These are phyloP conservation scores for Steromphala cineraria DNA, from an alignment of 2,888 invertebrate species.

Conservation along the genomic window DNA sequence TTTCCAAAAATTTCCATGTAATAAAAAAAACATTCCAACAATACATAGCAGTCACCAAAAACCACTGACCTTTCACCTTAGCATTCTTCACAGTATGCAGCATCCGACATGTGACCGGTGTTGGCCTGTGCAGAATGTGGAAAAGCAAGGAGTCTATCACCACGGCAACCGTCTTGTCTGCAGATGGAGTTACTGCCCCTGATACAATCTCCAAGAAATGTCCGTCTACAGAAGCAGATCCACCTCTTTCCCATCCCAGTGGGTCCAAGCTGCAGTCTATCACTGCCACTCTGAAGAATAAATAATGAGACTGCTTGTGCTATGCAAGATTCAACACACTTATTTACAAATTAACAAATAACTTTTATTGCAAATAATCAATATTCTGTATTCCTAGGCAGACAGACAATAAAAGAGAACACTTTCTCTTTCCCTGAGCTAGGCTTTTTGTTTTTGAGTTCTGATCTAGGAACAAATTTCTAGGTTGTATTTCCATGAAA, in stretches of 20 bases:
- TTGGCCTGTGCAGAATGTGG: neutral
- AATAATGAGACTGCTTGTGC: neutral
- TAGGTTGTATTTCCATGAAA: no score
- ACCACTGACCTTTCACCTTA: neutral
- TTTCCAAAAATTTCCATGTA: no score
- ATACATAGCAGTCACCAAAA: no score
- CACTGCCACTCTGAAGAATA: neutral
- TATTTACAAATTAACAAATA: no score
- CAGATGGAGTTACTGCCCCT: neutral
- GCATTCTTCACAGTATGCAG: neutral
- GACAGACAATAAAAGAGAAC: no score
- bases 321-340: neutral
- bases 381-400: no score
- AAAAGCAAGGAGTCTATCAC: slow-evolving; percentile 23
- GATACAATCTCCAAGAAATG: neutral
- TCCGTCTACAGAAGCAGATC: neutral
- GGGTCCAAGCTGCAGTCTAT: neutral
- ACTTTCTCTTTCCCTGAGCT: no score
- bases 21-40: no score
- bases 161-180: neutral
- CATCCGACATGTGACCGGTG: neutral
- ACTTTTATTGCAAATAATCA: no score
- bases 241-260: neutral
- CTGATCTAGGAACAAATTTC: no score
- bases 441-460: no score